These are phyloP conservation scores for Phaethon lepturus DNA, from an alignment of 2,113 vertebrate genomes.

Conservation along the genomic window DNA sequence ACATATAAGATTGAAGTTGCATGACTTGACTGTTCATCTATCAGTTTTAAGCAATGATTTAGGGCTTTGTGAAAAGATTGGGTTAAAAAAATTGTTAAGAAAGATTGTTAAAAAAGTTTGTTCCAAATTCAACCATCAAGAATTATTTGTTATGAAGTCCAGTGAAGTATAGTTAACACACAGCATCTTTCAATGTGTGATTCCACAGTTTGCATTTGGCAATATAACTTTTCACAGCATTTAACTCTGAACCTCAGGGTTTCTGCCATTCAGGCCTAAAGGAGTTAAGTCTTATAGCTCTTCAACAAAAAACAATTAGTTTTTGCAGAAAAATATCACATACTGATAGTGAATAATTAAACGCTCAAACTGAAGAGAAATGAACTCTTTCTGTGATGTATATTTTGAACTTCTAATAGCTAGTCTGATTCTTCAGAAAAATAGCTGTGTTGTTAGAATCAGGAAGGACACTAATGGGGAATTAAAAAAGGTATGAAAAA, in stretches of 20 bases:
- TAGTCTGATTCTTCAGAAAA: conserved; percentile 27
- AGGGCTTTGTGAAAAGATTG: not conserved
- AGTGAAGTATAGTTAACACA: not conserved
- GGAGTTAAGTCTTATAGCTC: not conserved
- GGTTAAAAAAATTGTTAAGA: not conserved
- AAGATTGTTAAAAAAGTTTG: not conserved
- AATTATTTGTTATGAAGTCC: not conserved
- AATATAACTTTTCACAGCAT: not conserved
- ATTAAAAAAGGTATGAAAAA: not conserved
- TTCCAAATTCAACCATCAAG: not conserved
- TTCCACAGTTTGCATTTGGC: not conserved
- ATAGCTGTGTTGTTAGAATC: not conserved
- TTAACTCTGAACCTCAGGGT: not conserved
- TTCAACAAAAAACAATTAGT: not conserved
- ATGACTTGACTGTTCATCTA: not conserved
- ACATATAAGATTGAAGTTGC: not conserved
- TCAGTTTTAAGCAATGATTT: not conserved
- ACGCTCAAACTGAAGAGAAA: conserved; percentile 36
- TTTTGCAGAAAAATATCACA: conserved; percentile 10
- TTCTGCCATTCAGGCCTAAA: not conserved
- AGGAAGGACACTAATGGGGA: not conserved
- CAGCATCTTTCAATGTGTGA: not conserved
- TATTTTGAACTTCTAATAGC: conserved; percentile 42
- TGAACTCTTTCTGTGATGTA: conserved; percentile 19
- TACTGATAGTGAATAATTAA: conserved; percentile 36